Evolutionary conservation across 1,140 invertebrate genomes (phyloP).

Genomic region (Penaeus chinensis): DNA sequence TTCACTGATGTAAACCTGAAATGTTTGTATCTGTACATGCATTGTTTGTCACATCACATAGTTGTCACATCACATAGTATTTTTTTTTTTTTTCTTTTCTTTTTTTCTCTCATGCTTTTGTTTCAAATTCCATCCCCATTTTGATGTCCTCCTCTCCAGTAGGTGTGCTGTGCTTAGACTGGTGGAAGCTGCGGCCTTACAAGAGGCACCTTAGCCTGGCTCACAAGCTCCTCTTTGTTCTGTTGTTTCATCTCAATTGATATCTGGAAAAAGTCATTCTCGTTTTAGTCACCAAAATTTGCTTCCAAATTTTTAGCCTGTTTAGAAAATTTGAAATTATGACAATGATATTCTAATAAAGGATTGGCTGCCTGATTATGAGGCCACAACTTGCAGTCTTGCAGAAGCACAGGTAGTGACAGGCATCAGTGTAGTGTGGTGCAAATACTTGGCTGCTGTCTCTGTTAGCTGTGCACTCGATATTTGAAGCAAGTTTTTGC

Average conservation of each 20-base stretch:
- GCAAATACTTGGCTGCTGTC: slow-evolving; percentile 43
- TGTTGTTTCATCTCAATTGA: slow-evolving; percentile 51
- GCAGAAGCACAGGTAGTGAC: slow-evolving; percentile 56
- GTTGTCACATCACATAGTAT: neutral
- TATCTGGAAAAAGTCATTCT: slow-evolving; percentile 58
- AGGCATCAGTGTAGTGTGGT: slow-evolving; percentile 43
- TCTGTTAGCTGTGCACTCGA: slow-evolving; percentile 42
- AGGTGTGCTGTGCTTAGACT: slow-evolving; percentile 48
- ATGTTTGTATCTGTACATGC: too few species aligned
- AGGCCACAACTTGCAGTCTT: slow-evolving; percentile 58
- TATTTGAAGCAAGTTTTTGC: slow-evolving; percentile 47
- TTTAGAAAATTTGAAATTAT: slow-evolving; percentile 10
- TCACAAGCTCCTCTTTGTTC: slow-evolving; percentile 16
- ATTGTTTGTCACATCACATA: too few species aligned
- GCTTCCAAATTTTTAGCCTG: slow-evolving; percentile 14
- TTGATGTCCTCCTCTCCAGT: neutral
- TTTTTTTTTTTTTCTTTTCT: neutral
- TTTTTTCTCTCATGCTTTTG: neutral
- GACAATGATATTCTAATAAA: neutral
- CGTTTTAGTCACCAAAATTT: slow-evolving; percentile 5
- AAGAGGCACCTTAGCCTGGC: slow-evolving; percentile 50
- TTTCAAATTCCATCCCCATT: neutral
- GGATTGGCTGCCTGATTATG: slow-evolving; percentile 35
- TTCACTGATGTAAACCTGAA: too few species aligned
- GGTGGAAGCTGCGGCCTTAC: slow-evolving; percentile 53